phyloP scores from a whole-genome alignment of 2,113 vertebrate genomes.

The Meleagris gallopavo region DNA sequence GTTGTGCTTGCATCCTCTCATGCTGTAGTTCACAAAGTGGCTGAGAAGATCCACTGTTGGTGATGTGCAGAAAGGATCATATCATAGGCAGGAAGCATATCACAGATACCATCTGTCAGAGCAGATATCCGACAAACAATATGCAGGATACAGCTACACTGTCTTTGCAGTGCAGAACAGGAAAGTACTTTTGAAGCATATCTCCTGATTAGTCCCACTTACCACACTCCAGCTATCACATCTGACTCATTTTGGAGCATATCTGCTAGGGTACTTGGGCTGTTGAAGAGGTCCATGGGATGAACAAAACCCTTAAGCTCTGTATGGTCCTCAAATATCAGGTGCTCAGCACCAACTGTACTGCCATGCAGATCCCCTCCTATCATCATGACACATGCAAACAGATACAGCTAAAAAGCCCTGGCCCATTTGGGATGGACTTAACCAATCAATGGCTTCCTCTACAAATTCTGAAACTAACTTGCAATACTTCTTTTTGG shows the following conservation, averaged over 20 bases:
- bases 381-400: not conserved
- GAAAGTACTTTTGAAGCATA: not conserved
- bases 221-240: not conserved
- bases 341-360: not conserved
- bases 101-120: not conserved
- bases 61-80: not conserved
- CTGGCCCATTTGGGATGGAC: not conserved
- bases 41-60: not conserved
- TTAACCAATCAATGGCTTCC: not conserved
- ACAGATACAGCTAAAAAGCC: not conserved
- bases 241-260: not conserved
- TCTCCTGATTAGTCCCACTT: not conserved
- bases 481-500: not conserved
- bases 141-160: not conserved
- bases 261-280: fast-evolving
- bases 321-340: not conserved
- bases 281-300: not conserved
- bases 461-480: not conserved
- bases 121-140: not conserved
- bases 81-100: not conserved
- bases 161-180: not conserved
- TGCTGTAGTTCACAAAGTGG: not conserved
- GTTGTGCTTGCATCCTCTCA: not conserved
- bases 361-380: not conserved
- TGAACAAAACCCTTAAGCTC: not conserved